Conservation (phyloP, 2,113 vertebrate genomes). For the Phaethon lepturus region DNA sequence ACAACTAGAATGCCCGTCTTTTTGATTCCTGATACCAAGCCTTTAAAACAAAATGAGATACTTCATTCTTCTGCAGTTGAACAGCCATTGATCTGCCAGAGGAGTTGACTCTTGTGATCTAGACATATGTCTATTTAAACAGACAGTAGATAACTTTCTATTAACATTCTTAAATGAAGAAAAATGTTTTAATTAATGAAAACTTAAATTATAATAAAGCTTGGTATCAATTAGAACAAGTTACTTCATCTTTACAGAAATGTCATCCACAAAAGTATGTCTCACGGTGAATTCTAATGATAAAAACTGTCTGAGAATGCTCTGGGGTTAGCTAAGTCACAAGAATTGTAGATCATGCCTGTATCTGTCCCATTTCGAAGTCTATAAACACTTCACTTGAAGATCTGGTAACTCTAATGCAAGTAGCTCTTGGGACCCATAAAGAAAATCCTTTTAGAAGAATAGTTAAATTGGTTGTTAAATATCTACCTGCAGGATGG, state of each 20-base stretch:
- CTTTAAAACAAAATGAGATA: neutral
- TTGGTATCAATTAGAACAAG: neutral
- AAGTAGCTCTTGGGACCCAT: neutral
- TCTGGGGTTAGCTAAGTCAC: neutral
- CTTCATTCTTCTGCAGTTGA: neutral
- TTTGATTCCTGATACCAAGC: neutral
- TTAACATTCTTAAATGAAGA: neutral
- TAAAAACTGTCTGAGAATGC: neutral
- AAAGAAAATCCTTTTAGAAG: constrained; percentile 4
- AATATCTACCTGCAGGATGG: neutral
- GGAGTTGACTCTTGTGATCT: neutral
- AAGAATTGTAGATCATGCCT: neutral
- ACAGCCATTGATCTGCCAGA: neutral
- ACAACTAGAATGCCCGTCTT: neutral
- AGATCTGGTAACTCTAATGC: neutral
- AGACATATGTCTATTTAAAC: neutral
- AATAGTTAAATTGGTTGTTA: neutral
- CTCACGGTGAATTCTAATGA: neutral
- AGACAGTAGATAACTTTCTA: neutral
- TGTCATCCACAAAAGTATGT: neutral
- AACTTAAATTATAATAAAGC: neutral
- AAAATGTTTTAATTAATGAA: neutral
- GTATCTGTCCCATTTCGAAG: neutral
- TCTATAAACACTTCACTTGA: neutral
- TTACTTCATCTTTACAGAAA: neutral